Base-by-base conservation (phyloP, 2,113 vertebrate genomes). In the Brachypodius melanocephalos region DNA sequence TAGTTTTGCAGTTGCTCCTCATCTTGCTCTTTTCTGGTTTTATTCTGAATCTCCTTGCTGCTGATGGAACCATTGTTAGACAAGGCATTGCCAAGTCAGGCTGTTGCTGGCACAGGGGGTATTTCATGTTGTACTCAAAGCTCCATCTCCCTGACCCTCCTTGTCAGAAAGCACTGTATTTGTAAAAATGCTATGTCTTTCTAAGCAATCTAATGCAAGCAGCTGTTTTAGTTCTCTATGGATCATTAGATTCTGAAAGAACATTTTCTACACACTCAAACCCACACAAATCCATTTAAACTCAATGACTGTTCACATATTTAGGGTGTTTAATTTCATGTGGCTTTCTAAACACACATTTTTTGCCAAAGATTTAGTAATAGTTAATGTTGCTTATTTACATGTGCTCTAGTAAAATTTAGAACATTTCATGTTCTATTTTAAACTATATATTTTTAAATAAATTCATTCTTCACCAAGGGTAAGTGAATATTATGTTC, bases 21-120 rank as follows among this genome's bases (percentile, higher is more conserved):
- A 26, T 38, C 52, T 75, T 1, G 0, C 46, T 26, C 0, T 85
- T 75, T 75, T 31, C n/a, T 10, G 0, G 10, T 68, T 80, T 89
- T 76, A 29, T 51, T 40, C 72, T 42, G 40, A 15, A 9, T 0
- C 10, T 67, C 19, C 43, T 32, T 0, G 0, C 18, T 46, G 63
- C 58, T 76, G 40, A 16, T 8, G 46, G 66, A 58, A 34, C 32
- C 9, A 2, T 3, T 62, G n/a, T 34, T n/a, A 63, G n/a, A 20
- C 2, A 15, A 29, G 25, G 82, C 58, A 32, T 34, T 78, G n/a
- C 76, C 21, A 29, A 26, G 51, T 20, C 38, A 52, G n/a, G 38
- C 42, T 36, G 0, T 69, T 1, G 3, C 59, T 54, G 68, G 73
- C 25, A 2, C 40, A 72, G 34, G 75, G 38, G 3, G 22, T 17